Percentiles rank a stretch among this genome's conserved stretches.
Conservation (phyloP, 2,113 vertebrate genomes). For the Mus musculus region DNA sequence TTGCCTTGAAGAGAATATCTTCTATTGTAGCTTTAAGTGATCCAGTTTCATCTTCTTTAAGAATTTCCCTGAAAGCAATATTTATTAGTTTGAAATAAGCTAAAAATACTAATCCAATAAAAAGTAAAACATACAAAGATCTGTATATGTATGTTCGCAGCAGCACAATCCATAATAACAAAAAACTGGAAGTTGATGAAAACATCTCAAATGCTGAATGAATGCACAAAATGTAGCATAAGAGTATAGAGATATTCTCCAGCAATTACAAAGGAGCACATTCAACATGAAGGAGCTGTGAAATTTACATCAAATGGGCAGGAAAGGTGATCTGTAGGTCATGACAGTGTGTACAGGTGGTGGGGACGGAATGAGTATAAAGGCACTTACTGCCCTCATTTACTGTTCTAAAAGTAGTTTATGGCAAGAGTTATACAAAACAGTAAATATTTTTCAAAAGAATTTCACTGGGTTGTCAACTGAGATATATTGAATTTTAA, state of each 20-base stretch:
- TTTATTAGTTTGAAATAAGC: slow-evolving; percentile 56
- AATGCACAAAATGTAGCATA: not conserved
- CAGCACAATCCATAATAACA: not conserved
- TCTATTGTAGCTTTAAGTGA: slow-evolving; percentile 97
- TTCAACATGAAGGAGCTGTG: not conserved
- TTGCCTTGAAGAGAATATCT: slow-evolving; percentile 96
- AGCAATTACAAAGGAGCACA: slow-evolving; percentile 24
- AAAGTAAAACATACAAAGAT: slow-evolving; percentile 44
- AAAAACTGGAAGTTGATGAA: slow-evolving; percentile 36
- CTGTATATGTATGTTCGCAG: not conserved
- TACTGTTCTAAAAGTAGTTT: slow-evolving; percentile 47
- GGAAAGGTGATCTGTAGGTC: not conserved
- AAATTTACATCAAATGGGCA: slow-evolving; percentile 1
- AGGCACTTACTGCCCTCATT: not conserved
- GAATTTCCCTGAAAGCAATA: slow-evolving; percentile 91
- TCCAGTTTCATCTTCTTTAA: slow-evolving; percentile 98
- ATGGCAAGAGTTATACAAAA: not conserved
- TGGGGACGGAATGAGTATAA: not conserved
- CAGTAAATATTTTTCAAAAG: slow-evolving; percentile 16
- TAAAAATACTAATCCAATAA: slow-evolving; percentile 27
- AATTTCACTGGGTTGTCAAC: not conserved
- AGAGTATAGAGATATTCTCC: not conserved
- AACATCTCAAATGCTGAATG: not conserved
- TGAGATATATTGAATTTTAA: slow-evolving; percentile 36
- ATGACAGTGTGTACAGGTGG: not conserved